Base-by-base conservation (phyloP, 2,888 invertebrate genomes). In the Trissoscelio sp. region DNA sequence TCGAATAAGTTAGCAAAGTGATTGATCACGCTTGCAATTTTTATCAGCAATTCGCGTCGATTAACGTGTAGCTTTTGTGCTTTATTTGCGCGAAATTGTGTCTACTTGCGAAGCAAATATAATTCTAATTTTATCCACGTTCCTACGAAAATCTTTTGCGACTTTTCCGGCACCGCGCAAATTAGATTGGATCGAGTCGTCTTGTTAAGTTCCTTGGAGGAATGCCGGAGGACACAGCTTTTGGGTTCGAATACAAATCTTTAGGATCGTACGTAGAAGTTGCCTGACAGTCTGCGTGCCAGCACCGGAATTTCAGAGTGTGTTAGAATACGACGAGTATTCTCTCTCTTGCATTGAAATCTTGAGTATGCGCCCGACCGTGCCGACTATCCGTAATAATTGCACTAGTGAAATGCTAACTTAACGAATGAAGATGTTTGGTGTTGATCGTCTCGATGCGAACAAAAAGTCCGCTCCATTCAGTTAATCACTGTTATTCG, bases 131-230 rank as follows among this genome's bases (percentile, higher is more conserved):
- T 79, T 57, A 72, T 60, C 73, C 73, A 79, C 74, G 74, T 79
- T 74, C 73, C 39, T 46, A 28, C 53, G 77, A 53, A 66, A 81
- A 75, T 82, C 82, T 81, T 74, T 78, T 60, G 70, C 79, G 77
- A 82, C 73, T 83, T 83, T 80, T 82, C 70, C 82, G 74, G 75
- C 80, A 67, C 60, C 67, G 69, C 62, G 62, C 62, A 83, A 83
- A 83, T 82, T 83, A 78, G 75, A 83, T 83, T 83, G 74, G 80
- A 78, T 78, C 80, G 82, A 83, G 82, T 82, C 74, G 78, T 83
- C 81, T 81, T 73, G 82, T 82, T 83, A 80, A 82, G 82, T 82
- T 78, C 67, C 80, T 75, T 46, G 60, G 48, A 60, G 81, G 64
- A 64, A 79, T 77, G 67, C 69, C 55, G 78, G 62, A 69, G 62